Base-by-base conservation (phyloP, 1,140 invertebrate species). In the Chelonus insularis region DNA sequence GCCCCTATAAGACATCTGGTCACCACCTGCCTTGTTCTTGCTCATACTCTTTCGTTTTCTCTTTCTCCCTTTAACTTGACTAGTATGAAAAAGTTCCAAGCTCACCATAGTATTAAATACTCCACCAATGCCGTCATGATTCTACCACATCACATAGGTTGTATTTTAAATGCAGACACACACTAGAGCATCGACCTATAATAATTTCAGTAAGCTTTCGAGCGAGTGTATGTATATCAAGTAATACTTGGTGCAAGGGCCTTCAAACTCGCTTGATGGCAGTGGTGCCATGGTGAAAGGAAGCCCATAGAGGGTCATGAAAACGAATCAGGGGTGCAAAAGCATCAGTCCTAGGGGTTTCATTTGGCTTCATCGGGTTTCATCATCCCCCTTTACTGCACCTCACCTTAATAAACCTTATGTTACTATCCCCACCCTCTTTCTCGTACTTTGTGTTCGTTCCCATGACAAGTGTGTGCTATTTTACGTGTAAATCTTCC, bases 391-490 rank as follows among this genome's bases (percentile, higher is more conserved):
- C 45, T 45, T 47, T 48, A 36, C 60, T 64, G 62, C 50, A 62
- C 60, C 66, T 57, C 59, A 62, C 65, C 57, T 63, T 63, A 64
- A 37, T 32, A 45, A 8, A 39, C 36, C 55, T 29, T 43, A 25
- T 36, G 57, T 32, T 58, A 18, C 21, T 37, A 57, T 64, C 59
- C 57, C 52, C 59, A 51, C 54, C 36, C 32, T 25, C 21, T 50
- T 51, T 43, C 21, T 34, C 29, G 20, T 54, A 43, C 37, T 43
- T 39, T 50, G 59, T 60, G 51, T 39, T 52, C 55, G 73, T 81
- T 81, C 79, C 79, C 79, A 81, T 81, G 79, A 80, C 78, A 80
- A 80, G 79, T 79, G 79, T 37, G 52, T 37, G 68, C 62, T 66
- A 70, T 70, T 73, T 72, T 69, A 64, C 74, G 71, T 75, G 77